Percentiles rank a stretch among this genome's conserved stretches.
Evolutionary conservation across 2,113 vertebrate genomes (phyloP).

Genomic region (Heterotis niloticus): DNA sequence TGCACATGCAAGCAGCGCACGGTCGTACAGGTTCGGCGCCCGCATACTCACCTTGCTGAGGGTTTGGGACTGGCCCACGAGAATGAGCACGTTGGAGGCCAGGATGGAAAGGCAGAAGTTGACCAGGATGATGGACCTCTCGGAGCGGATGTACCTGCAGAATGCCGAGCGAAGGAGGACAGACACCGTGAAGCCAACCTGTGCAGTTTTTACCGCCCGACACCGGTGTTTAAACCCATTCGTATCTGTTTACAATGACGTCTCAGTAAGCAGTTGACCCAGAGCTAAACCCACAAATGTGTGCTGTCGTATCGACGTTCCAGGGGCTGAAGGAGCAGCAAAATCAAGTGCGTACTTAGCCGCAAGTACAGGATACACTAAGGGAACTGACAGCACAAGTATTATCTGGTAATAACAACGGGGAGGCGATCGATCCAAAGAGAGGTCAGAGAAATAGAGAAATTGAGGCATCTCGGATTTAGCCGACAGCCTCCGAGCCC

Average conservation of each 20-base stretch:
- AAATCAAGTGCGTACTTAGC: not conserved
- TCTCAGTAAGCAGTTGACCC: not conserved
- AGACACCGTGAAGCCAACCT: not conserved
- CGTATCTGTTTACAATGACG: not conserved
- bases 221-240: not conserved
- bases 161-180: not conserved
- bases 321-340: not conserved
- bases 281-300: conserved; percentile 5
- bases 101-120: conserved; percentile 97
- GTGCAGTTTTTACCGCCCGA: not conserved
- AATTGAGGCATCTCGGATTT: conserved; percentile 6
- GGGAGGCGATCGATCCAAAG: not conserved
- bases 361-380: not conserved
- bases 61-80: conserved; percentile 94
- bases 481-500: not conserved
- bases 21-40: not conserved
- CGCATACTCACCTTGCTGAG: conserved; percentile 86
- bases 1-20: too few species aligned
- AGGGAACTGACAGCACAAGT: not conserved
- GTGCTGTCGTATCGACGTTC: not conserved
- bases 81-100: conserved; percentile 93
- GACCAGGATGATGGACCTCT: conserved; percentile 94
- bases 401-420: conserved; percentile 3
- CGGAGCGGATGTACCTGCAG: conserved; percentile 88
- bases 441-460: not conserved